Evolutionary conservation across 2,113 vertebrate species (phyloP).

Genomic region (Eulemur rufifrons): DNA sequence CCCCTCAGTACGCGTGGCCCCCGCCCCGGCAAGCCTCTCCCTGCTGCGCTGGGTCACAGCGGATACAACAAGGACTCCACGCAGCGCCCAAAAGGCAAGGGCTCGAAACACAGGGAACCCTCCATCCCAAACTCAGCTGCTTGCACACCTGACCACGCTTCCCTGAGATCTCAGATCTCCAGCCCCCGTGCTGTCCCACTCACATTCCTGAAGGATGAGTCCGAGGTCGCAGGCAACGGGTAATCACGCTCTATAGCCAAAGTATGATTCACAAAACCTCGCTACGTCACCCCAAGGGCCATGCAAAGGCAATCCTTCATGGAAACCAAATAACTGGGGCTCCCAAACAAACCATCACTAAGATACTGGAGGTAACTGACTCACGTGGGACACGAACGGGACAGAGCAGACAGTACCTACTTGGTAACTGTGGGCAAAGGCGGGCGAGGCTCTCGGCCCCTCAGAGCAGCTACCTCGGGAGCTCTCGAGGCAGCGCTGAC

Average conservation of each 20-base stretch:
- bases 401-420: rapidly evolving
- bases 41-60: background rate
- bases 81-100: background rate
- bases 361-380: background rate
- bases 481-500: rapidly evolving
- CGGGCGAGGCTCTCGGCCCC: rapidly evolving
- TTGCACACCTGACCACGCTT: background rate
- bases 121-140: background rate
- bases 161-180: background rate
- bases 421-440: rapidly evolving
- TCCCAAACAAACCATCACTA: background rate
- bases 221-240: rapidly evolving
- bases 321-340: background rate
- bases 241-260: rapidly evolving
- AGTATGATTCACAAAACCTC: background rate
- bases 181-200: background rate
- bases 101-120: background rate
- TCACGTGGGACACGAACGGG: no score
- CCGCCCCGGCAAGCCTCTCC: rapidly evolving
- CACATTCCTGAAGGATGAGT: background rate
- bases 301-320: background rate
- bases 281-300: background rate
- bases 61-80: rapidly evolving
- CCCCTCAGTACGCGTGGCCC: background rate
- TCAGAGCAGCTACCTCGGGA: background rate